Base-by-base conservation (phyloP, 2,888 invertebrate species). In the Pelosia muscerda region DNA sequence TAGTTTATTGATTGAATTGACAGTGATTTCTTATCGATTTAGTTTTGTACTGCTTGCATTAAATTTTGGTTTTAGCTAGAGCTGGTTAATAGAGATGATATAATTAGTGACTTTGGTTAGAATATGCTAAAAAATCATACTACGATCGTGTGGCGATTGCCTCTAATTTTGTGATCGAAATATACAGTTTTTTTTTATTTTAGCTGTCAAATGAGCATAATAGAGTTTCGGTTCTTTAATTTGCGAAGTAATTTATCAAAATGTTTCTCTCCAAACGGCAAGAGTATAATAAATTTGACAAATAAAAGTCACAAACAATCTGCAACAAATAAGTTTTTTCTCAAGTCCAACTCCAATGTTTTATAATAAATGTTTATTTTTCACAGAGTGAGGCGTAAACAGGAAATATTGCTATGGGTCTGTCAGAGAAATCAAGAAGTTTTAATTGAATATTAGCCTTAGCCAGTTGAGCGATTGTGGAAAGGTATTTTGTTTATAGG, bases 391-490 rank as follows among this genome's bases (percentile, higher is more conserved):
- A 70, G 79, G 82, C 85, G 86, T 87, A 89, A 90, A 90, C 88
- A 88, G 82, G 87, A 90, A 91, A 90, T 91, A 90, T 90, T 86
- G 87, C 88, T 79, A 83, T 84, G 86, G 86, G 86, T 86, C 86
- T 84, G 79, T 74, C 79, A 79, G 84, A 72, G 81, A 92, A 91
- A 92, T 90, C 91, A 88, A 88, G 91, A 93, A 92, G 86, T 92
- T 93, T 91, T 92, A 92, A 93, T 92, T 92, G 90, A 92, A 92
- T 92, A 92, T 91, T 92, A 92, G 89, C 87, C 90, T 91, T 92
- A 92, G 89, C 87, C 90, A 87, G 87, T 85, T 87, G 88, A 89
- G 87, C 88, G 85, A 83, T 85, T 82, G 85, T 80, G 75, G 80
- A 83, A 87, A 88, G 87, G 85, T 78, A 87, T 85, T 87, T 85